These are phyloP conservation scores for Chrysocyon brachyurus DNA, from an alignment of 2,797 vertebrate species.

Conservation along the genomic window DNA sequence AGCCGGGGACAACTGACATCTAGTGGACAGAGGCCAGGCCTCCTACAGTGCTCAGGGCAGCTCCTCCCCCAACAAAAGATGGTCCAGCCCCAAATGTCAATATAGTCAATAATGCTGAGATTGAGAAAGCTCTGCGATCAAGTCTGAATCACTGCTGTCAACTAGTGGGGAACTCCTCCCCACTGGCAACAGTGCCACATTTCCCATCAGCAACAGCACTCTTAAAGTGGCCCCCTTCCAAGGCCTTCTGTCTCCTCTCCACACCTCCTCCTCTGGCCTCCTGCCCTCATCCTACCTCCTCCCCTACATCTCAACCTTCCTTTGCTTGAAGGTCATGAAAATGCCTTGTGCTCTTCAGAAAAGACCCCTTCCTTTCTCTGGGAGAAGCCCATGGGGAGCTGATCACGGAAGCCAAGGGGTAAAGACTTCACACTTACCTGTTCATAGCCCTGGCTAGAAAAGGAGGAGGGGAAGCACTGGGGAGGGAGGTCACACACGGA, in stretches of 20 bases:
- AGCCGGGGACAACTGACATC: not conserved
- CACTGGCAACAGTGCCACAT: not conserved
- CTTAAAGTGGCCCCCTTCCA: not conserved
- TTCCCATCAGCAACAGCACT: not conserved
- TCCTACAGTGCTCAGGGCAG: not conserved
- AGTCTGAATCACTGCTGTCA: not conserved
- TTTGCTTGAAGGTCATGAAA: not conserved
- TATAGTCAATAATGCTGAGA: rapidly evolving
- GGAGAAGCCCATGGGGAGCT: not conserved
- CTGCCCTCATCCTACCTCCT: not conserved
- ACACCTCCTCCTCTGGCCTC: not conserved
- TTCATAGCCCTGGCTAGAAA: not conserved
- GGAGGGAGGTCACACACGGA: not conserved
- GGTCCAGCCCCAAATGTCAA: not conserved
- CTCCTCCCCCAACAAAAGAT: not conserved
- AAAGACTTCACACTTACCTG: not conserved
- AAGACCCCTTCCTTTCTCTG: not conserved
- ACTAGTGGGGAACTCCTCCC: not conserved
- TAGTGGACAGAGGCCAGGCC: not conserved
- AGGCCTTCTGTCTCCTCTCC: not conserved
- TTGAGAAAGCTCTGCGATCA: not conserved
- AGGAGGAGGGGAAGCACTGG: not conserved
- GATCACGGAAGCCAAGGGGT: not conserved
- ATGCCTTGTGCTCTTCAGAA: not conserved
- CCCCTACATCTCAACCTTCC: not conserved